Evolutionary conservation across 2,113 vertebrate species (phyloP).

Genomic region (Brachyistius frenatus): DNA sequence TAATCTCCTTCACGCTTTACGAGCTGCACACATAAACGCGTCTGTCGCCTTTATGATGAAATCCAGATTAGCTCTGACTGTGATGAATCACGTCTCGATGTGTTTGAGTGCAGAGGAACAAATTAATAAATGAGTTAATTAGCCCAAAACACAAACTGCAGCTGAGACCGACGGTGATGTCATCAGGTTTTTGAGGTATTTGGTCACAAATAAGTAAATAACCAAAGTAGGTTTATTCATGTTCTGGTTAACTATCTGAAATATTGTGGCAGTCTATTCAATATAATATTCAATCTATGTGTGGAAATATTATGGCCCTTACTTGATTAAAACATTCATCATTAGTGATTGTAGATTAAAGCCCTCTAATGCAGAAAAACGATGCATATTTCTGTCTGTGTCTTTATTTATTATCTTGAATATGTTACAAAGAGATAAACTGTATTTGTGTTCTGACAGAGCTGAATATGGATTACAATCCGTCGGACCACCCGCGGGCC

Average conservation of each 20-base stretch:
- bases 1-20: background rate
- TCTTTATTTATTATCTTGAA: background rate
- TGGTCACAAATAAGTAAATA: too few relatives aligned
- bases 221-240: too few relatives aligned
- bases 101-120: constrained; percentile 22
- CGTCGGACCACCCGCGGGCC: constrained; percentile 91
- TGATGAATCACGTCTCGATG: constrained; percentile 38
- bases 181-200: too few relatives aligned
- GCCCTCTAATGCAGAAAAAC: too few relatives aligned
- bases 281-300: too few relatives aligned
- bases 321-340: too few relatives aligned
- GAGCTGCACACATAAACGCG: background rate
- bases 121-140: background rate
- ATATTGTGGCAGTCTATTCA: too few relatives aligned
- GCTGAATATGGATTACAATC: constrained; percentile 92
- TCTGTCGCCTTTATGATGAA: constrained; percentile 16
- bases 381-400: background rate
- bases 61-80: constrained; percentile 25
- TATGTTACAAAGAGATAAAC: background rate
- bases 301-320: too few relatives aligned
- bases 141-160: background rate
- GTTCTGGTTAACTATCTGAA: too few relatives aligned
- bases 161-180: background rate
- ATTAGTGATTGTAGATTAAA: too few relatives aligned
- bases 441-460: constrained; percentile 79